Base-by-base conservation (phyloP, 2,797 vertebrate species). In the Phataginus tricuspis region DNA sequence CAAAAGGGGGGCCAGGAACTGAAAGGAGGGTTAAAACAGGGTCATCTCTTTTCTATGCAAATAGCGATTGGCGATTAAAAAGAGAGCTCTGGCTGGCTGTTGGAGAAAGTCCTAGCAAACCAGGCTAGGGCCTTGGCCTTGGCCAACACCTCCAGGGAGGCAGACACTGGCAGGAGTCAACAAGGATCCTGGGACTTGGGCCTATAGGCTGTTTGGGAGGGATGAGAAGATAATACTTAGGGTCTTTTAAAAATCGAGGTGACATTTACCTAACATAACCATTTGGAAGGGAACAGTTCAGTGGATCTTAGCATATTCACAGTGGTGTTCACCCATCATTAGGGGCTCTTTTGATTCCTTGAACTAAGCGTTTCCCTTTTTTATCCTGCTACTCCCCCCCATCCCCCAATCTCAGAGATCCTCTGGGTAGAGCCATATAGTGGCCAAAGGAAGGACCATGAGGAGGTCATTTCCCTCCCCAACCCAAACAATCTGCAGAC, bases 31-130 rank as follows among this genome's bases (percentile, higher is more conserved):
- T 74, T 80, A 39, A 91, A 74, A 91, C 7, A 37, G n/a, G 51
- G 61, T 42, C 42, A 71, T 14, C 12, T 90, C 94, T 95, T 93
- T 83, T 84, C 82, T 31, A 34, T 75, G 84, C 61, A 93, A 64
- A 51, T 69, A 51, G 19, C 57, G 45, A 79, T 37, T 57, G 31
- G 31, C 4, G 14, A 1, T 64, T 49, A 64, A 64, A 78, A 39
- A 51, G 37, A 79, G 19, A 77, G 12, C 34, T 75, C 75, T 86
- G 25, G 13, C 51, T 84, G 90, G 37, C 68, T 93, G 4, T 39
- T 95, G 39, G 49, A 31, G 49, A 82, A 75, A 83, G 57, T 71
- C 84, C 57, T 89, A 49, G 63, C 45, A 87, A 49, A 27, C 53
- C 5, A 8, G 64, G 57, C 23, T 93, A 80, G 57, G 86, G 59